Evolutionary conservation across 1,140 invertebrate species (phyloP), one percentile per base, ranked within the genome.

Genomic region (Nasonia longicornis): DNA sequence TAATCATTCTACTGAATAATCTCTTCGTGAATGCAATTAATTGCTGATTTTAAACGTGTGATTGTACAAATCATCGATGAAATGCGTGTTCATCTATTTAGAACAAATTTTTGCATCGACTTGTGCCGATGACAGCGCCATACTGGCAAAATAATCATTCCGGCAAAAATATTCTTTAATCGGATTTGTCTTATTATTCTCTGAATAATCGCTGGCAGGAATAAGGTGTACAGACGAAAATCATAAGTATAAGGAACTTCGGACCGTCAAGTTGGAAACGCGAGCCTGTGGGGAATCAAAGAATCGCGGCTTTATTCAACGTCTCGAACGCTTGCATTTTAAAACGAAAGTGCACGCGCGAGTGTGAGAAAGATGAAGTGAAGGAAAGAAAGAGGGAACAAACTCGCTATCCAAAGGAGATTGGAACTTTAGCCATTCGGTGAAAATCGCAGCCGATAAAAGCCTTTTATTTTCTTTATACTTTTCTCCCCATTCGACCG

Each of bases 241-340:
- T 64, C 63, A 26, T 22, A 26, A 64, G 22, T 22, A 64, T 48
- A 48, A 64, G 22, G 10, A 67, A 67, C 26, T 67, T 67, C 4
- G 4, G 6, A 12, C 0, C 64, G 14, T 14, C 8, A 67, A 67
- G 64, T 67, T 67, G 31, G 26, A 67, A 31, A 6, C 63, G 63
- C 11, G 63, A 16, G 16, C 48, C 48, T 52, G 12, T 4, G 10
- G 26, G 20, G 10, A 66, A 66, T 29, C 26, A 35, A 70, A 70
- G 35, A 72, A 48, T 72, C 70, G n/a, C 10, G 10, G 35, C 12
- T 48, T 22, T 12, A 73, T 31, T 74, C 72, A 45, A 48, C 12
- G 48, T 74, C n/a, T 12, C 29, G 48, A 74, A 58, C 29, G 38
- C 48, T 74, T 63, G 38, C n/a, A 73, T 73, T 48, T 48, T 73